phyloP scores from a whole-genome alignment of 1,140 invertebrate species.

The Plectus sambesii region DNA sequence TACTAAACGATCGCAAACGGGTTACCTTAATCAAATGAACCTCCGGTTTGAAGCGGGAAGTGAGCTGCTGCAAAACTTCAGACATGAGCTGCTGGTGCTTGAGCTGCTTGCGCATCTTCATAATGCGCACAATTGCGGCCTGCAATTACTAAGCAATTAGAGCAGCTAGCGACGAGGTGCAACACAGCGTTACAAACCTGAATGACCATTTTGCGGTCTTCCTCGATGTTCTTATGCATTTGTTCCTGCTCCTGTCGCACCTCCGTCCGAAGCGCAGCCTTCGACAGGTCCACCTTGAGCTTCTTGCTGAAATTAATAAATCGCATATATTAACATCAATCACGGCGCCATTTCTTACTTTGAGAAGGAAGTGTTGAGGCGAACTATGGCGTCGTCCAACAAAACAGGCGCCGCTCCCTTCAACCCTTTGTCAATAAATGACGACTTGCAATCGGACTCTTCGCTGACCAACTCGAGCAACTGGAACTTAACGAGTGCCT shows the following conservation, averaged over 20 bases:
- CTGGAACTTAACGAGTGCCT: slow-evolving; percentile 69
- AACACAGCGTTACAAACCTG: slow-evolving; percentile 52
- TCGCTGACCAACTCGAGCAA: slow-evolving; percentile 52
- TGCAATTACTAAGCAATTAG: slow-evolving; percentile 30
- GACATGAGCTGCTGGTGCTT: slow-evolving; percentile 90
- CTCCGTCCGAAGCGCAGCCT: slow-evolving; percentile 92
- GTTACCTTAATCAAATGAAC: slow-evolving; percentile 93
- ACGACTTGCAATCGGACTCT: slow-evolving; percentile 24
- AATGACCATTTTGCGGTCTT: slow-evolving; percentile 89
- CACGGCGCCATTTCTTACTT: slow-evolving; percentile 61
- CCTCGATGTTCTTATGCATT: slow-evolving; percentile 95
- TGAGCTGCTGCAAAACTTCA: slow-evolving; percentile 88
- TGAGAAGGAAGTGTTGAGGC: slow-evolving; percentile 67
- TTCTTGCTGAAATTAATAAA: slow-evolving; percentile 88
- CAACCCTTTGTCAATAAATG: too few species aligned
- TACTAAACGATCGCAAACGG: too few species aligned
- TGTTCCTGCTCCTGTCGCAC: slow-evolving; percentile 73
- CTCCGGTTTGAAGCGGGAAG: slow-evolving; percentile 87
- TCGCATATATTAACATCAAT: too few species aligned
- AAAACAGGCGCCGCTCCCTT: too few species aligned
- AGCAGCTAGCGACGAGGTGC: slow-evolving; percentile 1
- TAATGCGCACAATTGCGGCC: slow-evolving; percentile 94
- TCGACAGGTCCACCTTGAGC: slow-evolving; percentile 82
- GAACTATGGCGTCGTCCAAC: slow-evolving; percentile 62
- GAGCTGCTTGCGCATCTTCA: slow-evolving; percentile 93